Percentiles rank a stretch among this genome's conserved stretches.
Evolutionary conservation across 1,140 invertebrate genomes (phyloP).

Genomic region (Cydia amplana): DNA sequence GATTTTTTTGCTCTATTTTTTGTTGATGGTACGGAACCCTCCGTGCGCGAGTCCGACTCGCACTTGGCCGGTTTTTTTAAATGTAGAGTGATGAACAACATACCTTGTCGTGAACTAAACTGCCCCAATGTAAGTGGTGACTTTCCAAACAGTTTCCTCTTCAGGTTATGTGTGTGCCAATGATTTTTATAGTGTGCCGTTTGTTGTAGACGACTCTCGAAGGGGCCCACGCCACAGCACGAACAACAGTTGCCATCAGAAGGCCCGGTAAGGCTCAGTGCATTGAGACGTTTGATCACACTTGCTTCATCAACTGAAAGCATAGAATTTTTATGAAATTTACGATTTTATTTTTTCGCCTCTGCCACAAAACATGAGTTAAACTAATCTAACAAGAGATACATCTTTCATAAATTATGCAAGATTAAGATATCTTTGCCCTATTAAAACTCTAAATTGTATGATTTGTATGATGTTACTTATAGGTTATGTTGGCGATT

Average conservation of each 20-base stretch:
- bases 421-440: not conserved
- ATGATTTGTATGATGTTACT: not conserved
- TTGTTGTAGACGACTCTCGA: slow-evolving; percentile 66
- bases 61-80: too few relatives aligned
- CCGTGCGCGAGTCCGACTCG: too few relatives aligned
- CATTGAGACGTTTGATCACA: slow-evolving; percentile 67
- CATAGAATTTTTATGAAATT: slow-evolving; percentile 24
- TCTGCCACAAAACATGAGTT: too few relatives aligned
- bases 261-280: slow-evolving; percentile 61
- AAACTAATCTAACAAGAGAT: not conserved
- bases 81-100: not conserved
- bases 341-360: not conserved
- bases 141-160: slow-evolving; percentile 74
- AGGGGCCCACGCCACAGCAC: slow-evolving; percentile 74
- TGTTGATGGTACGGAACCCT: too few relatives aligned
- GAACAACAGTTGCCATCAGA: slow-evolving; percentile 70
- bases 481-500: slow-evolving; percentile 21
- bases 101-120: slow-evolving; percentile 70
- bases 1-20: too few relatives aligned
- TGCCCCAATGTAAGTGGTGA: slow-evolving; percentile 59
- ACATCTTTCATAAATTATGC: not conserved
- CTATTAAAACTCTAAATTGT: not conserved
- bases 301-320: slow-evolving; percentile 71
- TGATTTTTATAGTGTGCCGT: slow-evolving; percentile 76
- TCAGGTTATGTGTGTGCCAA: slow-evolving; percentile 76